phyloP scores from a whole-genome alignment of 2,797 vertebrate species.

The Dromococcyx pavoninus region DNA sequence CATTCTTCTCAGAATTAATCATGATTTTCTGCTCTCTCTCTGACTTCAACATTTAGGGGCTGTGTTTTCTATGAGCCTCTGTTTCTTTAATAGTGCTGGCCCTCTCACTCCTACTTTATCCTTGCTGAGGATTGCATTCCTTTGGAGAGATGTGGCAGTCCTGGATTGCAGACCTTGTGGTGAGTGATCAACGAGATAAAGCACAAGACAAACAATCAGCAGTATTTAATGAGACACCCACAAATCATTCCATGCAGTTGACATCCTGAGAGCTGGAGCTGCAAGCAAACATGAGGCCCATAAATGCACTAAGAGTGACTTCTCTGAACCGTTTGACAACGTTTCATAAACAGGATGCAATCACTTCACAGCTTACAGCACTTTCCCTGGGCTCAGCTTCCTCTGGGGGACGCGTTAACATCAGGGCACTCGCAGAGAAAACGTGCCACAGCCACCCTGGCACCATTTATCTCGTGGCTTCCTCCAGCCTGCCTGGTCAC shows the following conservation, averaged over 20 bases:
- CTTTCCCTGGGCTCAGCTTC: conserved; percentile 12
- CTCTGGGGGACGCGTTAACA: not conserved
- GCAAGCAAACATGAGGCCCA: not conserved
- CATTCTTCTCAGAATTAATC: not conserved
- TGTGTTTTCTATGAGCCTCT: not conserved
- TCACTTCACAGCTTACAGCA: not conserved
- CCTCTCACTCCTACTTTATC: not conserved
- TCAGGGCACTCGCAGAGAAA: not conserved
- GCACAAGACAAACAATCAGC: not conserved
- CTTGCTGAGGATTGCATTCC: not conserved
- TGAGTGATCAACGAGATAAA: not conserved
- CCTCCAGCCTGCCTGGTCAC: not conserved
- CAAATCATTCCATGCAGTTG: not conserved
- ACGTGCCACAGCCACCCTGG: not conserved
- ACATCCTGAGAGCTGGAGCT: not conserved
- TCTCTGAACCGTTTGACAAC: not conserved
- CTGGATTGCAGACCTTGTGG: not conserved
- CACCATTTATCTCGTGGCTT: not conserved
- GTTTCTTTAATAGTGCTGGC: not conserved
- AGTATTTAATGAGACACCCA: not conserved
- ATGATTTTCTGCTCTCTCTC: not conserved
- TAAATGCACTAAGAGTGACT: not conserved
- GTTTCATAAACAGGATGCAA: conserved; percentile 44
- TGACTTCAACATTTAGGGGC: not conserved
- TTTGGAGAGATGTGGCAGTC: not conserved